A percentile compares a stretch with the other conserved stretches of the same genome.
Evolutionary conservation across 2,888 invertebrate species (phyloP).

Genomic region (Hemistola chrysoprasaria): DNA sequence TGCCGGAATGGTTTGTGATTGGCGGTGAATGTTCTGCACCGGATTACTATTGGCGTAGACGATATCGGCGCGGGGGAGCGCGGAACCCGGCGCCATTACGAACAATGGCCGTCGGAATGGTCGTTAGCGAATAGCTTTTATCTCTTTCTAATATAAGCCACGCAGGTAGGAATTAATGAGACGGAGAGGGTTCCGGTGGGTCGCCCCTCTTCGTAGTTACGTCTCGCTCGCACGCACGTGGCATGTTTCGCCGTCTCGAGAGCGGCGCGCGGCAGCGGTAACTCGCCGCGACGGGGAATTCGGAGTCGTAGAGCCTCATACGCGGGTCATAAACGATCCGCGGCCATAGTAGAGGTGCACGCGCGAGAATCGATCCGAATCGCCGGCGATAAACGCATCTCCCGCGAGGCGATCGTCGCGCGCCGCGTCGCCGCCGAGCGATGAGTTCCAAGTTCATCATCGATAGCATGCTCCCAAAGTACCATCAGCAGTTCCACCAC

Average conservation of each 20-base stretch:
- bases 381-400: slow-evolving; percentile 81
- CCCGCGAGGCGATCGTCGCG: slow-evolving; percentile 81
- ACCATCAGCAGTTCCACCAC: slow-evolving; percentile 89
- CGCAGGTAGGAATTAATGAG: slow-evolving; percentile 82
- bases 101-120: slow-evolving; percentile 78
- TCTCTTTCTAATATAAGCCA: slow-evolving; percentile 81
- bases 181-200: slow-evolving; percentile 73
- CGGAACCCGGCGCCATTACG: slow-evolving; percentile 76
- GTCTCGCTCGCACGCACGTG: slow-evolving; percentile 70
- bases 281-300: slow-evolving; percentile 87
- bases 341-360: slow-evolving; percentile 84
- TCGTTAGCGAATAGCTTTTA: slow-evolving; percentile 82
- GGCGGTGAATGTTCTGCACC: slow-evolving; percentile 81
- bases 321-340: slow-evolving; percentile 93
- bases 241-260: slow-evolving; percentile 77
- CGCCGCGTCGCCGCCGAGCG: slow-evolving; percentile 84
- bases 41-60: slow-evolving; percentile 80
- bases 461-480: slow-evolving; percentile 98
- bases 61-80: slow-evolving; percentile 63
- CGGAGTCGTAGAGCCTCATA: slow-evolving; percentile 93
- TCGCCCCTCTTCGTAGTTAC: slow-evolving; percentile 50
- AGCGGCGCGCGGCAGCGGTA: slow-evolving; percentile 79
- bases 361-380: slow-evolving; percentile 83
- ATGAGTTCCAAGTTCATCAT: slow-evolving; percentile 99
- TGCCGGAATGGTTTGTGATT: slow-evolving; percentile 82